phyloP scores from a whole-genome alignment of 2,797 vertebrate genomes.

The Epinephelus malabaricus region DNA sequence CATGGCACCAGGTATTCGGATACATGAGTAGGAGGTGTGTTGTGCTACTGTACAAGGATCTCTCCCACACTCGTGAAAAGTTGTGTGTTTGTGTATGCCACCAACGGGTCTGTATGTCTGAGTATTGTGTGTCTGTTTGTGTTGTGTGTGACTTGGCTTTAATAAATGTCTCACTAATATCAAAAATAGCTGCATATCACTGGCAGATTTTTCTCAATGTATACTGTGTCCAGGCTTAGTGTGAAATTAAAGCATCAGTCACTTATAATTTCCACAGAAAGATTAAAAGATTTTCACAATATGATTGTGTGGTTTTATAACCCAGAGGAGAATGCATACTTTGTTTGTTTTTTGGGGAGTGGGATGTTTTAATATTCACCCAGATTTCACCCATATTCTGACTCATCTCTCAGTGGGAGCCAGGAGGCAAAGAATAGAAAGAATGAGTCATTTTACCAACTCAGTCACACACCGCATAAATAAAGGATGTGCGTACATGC shows the following conservation, averaged over 20 bases:
- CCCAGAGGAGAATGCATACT: not conserved
- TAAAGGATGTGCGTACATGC: constrained; percentile 37
- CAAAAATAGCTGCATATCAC: constrained; percentile 23
- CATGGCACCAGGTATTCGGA: constrained; percentile 83
- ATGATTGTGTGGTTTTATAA: constrained; percentile 11
- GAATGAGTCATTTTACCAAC: constrained; percentile 71
- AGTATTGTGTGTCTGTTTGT: not conserved
- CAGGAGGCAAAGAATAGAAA: constrained; percentile 57
- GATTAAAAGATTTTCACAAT: not conserved
- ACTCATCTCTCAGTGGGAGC: constrained; percentile 74
- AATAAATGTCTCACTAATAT: constrained; percentile 16
- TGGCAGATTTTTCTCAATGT: not conserved
- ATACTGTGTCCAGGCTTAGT: not conserved
- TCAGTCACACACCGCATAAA: constrained; percentile 33
- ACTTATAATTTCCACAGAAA: not conserved
- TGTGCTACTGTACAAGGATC: constrained; percentile 37
- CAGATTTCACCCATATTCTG: constrained; percentile 55
- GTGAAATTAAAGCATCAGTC: constrained; percentile 2
- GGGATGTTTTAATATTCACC: constrained; percentile 43
- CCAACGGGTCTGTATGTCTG: constrained; percentile 22
- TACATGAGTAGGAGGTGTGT: constrained; percentile 78
- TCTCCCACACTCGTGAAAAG: constrained; percentile 57
- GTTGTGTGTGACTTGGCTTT: not conserved
- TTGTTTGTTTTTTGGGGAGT: constrained; percentile 5
- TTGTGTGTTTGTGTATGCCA: constrained; percentile 32